A percentile compares a stretch with the other conserved stretches of the same genome.
These are phyloP conservation scores for Protonemura montana DNA, from an alignment of 2,888 invertebrate genomes.

Conservation along the genomic window DNA sequence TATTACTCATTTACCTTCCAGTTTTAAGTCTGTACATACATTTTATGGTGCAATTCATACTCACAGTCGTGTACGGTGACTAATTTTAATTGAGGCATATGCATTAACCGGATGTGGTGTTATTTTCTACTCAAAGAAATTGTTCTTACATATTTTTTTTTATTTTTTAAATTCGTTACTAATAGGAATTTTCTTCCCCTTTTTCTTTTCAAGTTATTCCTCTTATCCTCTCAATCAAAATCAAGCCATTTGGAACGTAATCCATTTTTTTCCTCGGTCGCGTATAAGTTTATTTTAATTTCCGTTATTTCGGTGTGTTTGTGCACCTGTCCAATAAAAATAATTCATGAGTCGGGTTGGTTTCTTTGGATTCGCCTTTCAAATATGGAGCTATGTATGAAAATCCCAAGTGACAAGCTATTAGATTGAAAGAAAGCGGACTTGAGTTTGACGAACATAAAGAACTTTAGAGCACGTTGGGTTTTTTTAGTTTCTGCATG, in stretches of 20 bases:
- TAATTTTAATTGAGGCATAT: constrained; percentile 40
- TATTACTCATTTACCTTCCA: neutral
- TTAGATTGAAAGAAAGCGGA: neutral
- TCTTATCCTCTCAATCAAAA: constrained; percentile 29
- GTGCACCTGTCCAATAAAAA: constrained; percentile 24
- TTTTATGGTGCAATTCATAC: constrained; percentile 1
- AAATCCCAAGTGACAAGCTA: constrained; percentile 22
- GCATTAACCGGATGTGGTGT: constrained; percentile 29
- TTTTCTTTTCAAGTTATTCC: constrained; percentile 16
- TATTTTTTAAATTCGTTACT: constrained; percentile 21
- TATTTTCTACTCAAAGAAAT: constrained; percentile 25
- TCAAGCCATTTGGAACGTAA: constrained; percentile 16
- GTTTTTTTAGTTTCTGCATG: neutral
- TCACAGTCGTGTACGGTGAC: constrained; percentile 27
- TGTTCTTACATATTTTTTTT: constrained; percentile 30
- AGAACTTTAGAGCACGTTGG: neutral
- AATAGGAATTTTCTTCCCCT: constrained; percentile 22
- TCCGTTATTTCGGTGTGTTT: constrained; percentile 12
- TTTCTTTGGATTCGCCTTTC: constrained; percentile 22
- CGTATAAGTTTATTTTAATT: neutral
- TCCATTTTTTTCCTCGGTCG: neutral
- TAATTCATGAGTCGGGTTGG: constrained; percentile 9
- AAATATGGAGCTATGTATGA: neutral
- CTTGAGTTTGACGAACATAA: neutral
- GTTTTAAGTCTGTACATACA: neutral